A percentile compares a stretch with the other conserved stretches of the same genome.
These are phyloP conservation scores for Leptosomus discolor DNA, from an alignment of 2,113 vertebrate genomes.

Conservation along the genomic window DNA sequence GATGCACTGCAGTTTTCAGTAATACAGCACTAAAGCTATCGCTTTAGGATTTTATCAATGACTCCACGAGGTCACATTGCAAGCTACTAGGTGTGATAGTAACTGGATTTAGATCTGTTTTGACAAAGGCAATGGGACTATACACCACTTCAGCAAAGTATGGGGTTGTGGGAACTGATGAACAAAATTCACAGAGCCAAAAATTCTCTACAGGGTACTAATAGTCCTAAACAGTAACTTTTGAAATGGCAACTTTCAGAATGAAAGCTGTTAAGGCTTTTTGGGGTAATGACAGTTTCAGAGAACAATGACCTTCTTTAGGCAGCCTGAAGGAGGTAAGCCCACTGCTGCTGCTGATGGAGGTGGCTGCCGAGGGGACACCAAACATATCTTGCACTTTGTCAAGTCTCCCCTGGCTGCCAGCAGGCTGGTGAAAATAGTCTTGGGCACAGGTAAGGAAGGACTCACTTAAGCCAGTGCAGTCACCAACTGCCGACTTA, in stretches of 20 bases:
- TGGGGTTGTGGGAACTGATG: neutral
- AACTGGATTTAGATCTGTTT: neutral
- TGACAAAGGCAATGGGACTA: neutral
- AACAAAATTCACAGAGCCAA: neutral
- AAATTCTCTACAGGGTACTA: neutral
- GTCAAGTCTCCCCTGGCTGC: neutral
- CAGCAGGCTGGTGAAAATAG: neutral
- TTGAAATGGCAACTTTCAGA: neutral
- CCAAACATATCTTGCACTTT: neutral
- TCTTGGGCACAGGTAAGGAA: neutral
- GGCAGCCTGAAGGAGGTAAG: neutral
- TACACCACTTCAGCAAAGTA: neutral
- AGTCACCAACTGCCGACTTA: neutral
- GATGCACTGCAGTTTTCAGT: neutral
- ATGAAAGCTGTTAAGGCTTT: neutral
- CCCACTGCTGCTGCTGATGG: neutral
- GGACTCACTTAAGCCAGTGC: neutral
- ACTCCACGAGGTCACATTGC: neutral
- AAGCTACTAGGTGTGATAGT: neutral
- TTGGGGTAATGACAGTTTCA: neutral
- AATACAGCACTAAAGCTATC: neutral
- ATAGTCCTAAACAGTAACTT: neutral
- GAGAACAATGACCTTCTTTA: neutral
- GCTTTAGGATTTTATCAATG: neutral
- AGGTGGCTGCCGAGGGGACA: neutral